Base-by-base conservation (phyloP, 2,888 invertebrate genomes). In the Helobdella robusta region DNA sequence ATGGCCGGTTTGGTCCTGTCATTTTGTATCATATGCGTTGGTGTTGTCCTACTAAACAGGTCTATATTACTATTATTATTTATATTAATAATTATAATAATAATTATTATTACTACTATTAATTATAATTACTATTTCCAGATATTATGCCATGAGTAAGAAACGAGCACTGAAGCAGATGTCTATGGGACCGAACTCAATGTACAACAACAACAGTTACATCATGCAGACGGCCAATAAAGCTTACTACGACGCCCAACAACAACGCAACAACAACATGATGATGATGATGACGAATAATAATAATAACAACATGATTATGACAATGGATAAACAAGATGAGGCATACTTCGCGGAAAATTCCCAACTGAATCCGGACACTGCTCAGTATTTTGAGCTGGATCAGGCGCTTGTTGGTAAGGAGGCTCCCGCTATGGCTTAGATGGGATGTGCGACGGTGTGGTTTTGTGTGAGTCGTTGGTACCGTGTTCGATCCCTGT, bases 141-240 rank as follows among this genome's bases (percentile, higher is more conserved):
- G 62, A n/a, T 62, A 62, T 25, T 62, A 62, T 20, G 50, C 50
- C 8, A 1, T 62, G 32, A 62, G 50, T 32, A 62, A 62, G 20
- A 6, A 32, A 30, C 46, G 62, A 40, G 25, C 48, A 20, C 30
- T 62, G 62, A 62, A 62, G 34, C 18, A 60, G 28, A n/a, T 20
- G 5, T 32, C 54, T 5, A 54, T n/a, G n/a, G 2, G 25, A 23
- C 25, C 23, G 48, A 2, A 48, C 20, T 25, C 48, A 48, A 48
- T 23, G 48, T 23, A 8, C 8, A 23, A n/a, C n/a, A 46, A 25
- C 48, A 8, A 15, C 48, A 48, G 48, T 48, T 48, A 48, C 48
- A 48, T 23, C 25, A 25, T 8, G 25, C 23, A 1, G 32, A 6
- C 56, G 2, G 1, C 5, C 8, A 2, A 3, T 25, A 56, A 30